Base-by-base conservation (phyloP, 2,888 invertebrate genomes). In the Harpagoxenus sublaevis region DNA sequence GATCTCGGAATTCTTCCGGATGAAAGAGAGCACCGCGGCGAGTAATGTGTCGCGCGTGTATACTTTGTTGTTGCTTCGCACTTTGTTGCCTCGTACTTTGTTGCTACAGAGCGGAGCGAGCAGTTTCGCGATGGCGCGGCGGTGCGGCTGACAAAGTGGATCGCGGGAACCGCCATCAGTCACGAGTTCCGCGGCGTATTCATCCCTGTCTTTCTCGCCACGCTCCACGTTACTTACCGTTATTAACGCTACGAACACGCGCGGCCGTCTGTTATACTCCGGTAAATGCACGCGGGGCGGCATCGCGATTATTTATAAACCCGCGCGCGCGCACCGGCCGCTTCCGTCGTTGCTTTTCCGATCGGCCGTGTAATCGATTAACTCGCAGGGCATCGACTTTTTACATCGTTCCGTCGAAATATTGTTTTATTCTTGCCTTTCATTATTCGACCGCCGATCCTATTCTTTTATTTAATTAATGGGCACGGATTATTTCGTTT, bases 261-360 rank as follows among this genome's bases (percentile, higher is more conserved):
- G 65, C 88, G 86, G 79, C 74, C 84, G 84, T 78, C 83, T 55
- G 84, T 86, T 83, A 82, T 79, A 71, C 82, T 60, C 55, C 35
- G 31, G 42, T 51, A 57, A 84, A 73, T 53, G 71, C 78, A 31
- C 31, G 42, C 75, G 63, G 39, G 45, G 51, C 48, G 57, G 51
- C 23, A 57, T 79, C 23, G 70, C 82, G 85, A 63, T 86, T 88
- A 89, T 89, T 89, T 89, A 89, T 88, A 89, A 83, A 84, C 53
- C 35, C 39, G 35, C 57, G 42, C 48, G 53, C 45, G 42, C 66
- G 66, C 39, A 42, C 39, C 48, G 12, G 10, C 45, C 57, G 53
- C 53, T 57, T 66, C 66, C 84, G 83, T 74, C 71, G 83, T 74
- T 79, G 57, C 65, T 84, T 45, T 23, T 70, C 75, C 86, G 77